A percentile compares a stretch with the other conserved stretches of the same genome.
These are phyloP conservation scores for Limanda limanda DNA, from an alignment of 2,113 vertebrate genomes.

Conservation along the genomic window DNA sequence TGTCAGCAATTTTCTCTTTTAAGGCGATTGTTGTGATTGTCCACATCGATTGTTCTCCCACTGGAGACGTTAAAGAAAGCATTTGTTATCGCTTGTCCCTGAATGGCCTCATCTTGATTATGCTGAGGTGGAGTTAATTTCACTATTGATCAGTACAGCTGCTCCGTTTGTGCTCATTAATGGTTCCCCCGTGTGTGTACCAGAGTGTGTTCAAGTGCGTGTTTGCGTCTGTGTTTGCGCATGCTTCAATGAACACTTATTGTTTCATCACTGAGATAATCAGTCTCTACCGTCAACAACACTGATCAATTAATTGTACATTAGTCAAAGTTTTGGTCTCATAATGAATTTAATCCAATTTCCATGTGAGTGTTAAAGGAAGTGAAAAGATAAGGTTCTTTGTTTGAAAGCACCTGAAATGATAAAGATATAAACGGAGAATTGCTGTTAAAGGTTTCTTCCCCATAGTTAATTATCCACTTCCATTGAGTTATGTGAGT, in stretches of 20 bases:
- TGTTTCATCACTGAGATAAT: neutral
- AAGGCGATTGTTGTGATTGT: conserved; percentile 32
- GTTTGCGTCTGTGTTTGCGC: neutral
- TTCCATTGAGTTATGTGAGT: too few relatives aligned
- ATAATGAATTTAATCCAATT: too few relatives aligned
- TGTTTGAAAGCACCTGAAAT: too few relatives aligned
- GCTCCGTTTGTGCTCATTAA: conserved; percentile 53
- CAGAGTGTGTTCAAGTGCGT: neutral
- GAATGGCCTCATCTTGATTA: conserved; percentile 53
- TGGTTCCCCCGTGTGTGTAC: neutral
- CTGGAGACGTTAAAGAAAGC: conserved; percentile 22
- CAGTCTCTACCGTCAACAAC: neutral
- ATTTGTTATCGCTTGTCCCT: conserved; percentile 39
- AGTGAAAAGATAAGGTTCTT: too few relatives aligned
- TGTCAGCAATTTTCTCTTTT: conserved; percentile 22
- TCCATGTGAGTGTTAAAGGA: too few relatives aligned
- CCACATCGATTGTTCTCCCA: conserved; percentile 49
- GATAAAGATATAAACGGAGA: too few relatives aligned
- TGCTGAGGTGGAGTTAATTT: conserved; percentile 59
- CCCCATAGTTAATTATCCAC: too few relatives aligned
- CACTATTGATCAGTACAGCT: conserved; percentile 57
- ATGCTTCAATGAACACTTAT: neutral
- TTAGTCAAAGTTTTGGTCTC: too few relatives aligned
- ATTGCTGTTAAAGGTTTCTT: too few relatives aligned
- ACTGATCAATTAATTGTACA: too few relatives aligned